Base-by-base conservation (phyloP, 2,797 vertebrate species). In the Huso huso region DNA sequence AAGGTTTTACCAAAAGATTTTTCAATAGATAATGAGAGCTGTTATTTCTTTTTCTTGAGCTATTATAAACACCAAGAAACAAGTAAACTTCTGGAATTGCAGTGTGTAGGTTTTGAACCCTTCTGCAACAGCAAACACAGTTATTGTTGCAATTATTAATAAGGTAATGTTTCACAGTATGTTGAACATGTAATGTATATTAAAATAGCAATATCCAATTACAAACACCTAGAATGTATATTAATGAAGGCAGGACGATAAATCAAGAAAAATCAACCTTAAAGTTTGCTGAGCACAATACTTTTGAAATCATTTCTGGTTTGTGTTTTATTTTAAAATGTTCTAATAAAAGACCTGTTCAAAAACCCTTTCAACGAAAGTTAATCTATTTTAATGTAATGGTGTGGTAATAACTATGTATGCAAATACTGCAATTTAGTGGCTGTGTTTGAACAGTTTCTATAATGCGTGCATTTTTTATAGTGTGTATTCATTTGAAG, bases 241-340 rank as follows among this genome's bases (percentile, higher is more conserved):
- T 51, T 50, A 57, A 53, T 53, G 66, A 51, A 68, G 37, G 37
- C 37, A 37, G 37, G 37, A 37, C 4, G 37, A 68, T 61, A 68
- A 62, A 68, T 62, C 61, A 68, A 57, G 57, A 68, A 49, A 63
- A 64, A 66, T 62, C 49, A 52, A 67, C 48, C 9, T 61, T 9
- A 15, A 57, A 48, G 48, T 15, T 50, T 61, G 49, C 57, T 51
- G 58, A 67, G 49, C 61, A 50, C 59, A 51, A 67, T 61, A 53
- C 50, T 61, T 50, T 61, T 50, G 5, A 37, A 37, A 37, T 37
- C 37, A 37, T 37, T 37, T 37, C 37, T 4, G 37, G 4, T 37
- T 37, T 5, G 37, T 37, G 37, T 37, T 37, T 37, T 37, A 37
- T 37, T 4, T 37, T 37, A 37, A 37, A 37, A 37, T 37, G 37